phyloP scores from a whole-genome alignment of 2,888 invertebrate species.

The Odontomyia ornata region DNA sequence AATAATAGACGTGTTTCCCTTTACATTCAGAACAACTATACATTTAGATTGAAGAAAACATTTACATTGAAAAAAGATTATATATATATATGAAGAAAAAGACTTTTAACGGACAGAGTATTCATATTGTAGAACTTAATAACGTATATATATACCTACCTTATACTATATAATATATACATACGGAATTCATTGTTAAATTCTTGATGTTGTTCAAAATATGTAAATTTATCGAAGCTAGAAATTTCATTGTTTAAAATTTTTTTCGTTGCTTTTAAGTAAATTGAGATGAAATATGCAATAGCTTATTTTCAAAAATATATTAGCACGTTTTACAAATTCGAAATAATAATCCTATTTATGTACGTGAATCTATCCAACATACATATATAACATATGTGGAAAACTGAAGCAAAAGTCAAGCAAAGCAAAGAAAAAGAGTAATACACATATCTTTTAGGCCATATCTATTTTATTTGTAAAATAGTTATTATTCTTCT shows the following conservation, averaged over 20 bases:
- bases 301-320: background rate
- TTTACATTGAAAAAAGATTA: slow-evolving; percentile 22
- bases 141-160: slow-evolving; percentile 18
- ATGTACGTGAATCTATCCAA: background rate
- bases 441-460: slow-evolving; percentile 22
- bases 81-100: slow-evolving; percentile 25
- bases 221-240: slow-evolving; percentile 3
- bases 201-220: slow-evolving; percentile 41
- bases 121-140: slow-evolving; percentile 32
- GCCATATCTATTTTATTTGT: slow-evolving; percentile 10
- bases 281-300: background rate
- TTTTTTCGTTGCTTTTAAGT: background rate
- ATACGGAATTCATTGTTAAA: slow-evolving; percentile 36
- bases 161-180: slow-evolving; percentile 22
- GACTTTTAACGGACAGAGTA: slow-evolving; percentile 26
- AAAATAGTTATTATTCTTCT: too few species aligned
- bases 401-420: background rate
- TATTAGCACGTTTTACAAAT: background rate
- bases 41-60: background rate
- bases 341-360: slow-evolving; percentile 17
- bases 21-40: slow-evolving; percentile 4
- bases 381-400: background rate
- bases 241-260: background rate
- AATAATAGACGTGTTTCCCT: slow-evolving; percentile 17
- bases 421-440: slow-evolving; percentile 12